Percentiles rank a stretch among this genome's conserved stretches.
These are phyloP conservation scores for Schizopygopsis malacanthus DNA, from an alignment of 2,797 vertebrate species.

Conservation along the genomic window DNA sequence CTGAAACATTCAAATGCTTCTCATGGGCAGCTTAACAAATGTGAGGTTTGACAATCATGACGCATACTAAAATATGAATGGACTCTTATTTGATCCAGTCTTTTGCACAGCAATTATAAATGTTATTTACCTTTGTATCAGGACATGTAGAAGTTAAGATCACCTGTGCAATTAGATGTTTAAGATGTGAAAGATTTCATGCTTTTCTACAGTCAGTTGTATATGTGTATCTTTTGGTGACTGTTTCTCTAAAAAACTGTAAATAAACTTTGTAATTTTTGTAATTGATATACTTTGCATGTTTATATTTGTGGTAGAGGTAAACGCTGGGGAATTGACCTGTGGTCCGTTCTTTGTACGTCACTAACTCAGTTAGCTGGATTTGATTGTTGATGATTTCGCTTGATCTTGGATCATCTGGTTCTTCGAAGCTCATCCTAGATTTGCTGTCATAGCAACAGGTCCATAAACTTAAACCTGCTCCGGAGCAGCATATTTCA, in stretches of 20 bases:
- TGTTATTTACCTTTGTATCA: background rate
- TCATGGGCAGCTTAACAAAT: background rate
- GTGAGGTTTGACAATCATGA: background rate
- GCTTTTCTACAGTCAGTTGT: background rate
- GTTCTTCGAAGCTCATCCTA: too few species aligned
- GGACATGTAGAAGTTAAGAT: background rate
- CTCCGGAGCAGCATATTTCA: too few species aligned
- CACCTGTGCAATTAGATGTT: background rate
- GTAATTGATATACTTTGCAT: background rate
- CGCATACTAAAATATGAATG: background rate
- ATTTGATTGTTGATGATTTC: too few species aligned
- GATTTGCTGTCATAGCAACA: too few species aligned
- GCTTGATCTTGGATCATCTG: too few species aligned
- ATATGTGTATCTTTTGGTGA: background rate
- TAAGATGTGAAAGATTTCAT: background rate
- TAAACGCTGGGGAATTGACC: background rate
- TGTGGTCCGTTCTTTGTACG: too few species aligned
- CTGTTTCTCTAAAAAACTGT: background rate
- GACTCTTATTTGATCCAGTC: background rate
- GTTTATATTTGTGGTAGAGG: background rate
- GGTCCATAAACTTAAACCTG: too few species aligned
- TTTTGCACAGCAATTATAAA: background rate
- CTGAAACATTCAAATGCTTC: background rate
- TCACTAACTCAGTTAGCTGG: too few species aligned
- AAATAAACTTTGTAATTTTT: constrained; percentile 22